Evolutionary conservation across 2,113 vertebrate genomes (phyloP), one percentile per base, ranked within the genome.

Genomic region (Notothenia coriiceps): DNA sequence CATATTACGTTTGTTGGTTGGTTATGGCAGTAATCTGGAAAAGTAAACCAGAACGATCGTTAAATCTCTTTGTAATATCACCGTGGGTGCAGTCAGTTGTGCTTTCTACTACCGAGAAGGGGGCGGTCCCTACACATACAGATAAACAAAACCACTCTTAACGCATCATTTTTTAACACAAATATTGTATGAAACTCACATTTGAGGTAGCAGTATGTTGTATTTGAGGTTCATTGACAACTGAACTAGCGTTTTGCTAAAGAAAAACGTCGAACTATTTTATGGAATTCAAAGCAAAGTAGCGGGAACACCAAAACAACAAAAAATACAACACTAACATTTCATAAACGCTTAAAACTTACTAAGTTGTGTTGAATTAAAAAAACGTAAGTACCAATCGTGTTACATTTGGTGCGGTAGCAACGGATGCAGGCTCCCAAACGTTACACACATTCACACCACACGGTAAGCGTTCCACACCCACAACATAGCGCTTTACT

Each of bases 41-140:
- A 73, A 0, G 2, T 2, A 59, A 61, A 64, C 70, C 4, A 66
- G 35, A 12, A 56, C 70, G 18, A 9, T 51, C 5, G 14, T 57
- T 22, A 4, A 69, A 17, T 8, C 61, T 15, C 14, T 43, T 44
- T 9, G 63, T 55, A 1, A 44, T 13, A 29, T 50, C 60, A 52
- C 22, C 25, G 62, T 43, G 66, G 63, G 62, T 35, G 83, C 86
- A 82, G 78, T 80, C 73, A 68, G 64, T 55, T 60, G 70, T 4
- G 77, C 47, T 52, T 66, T 79, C 57, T 67, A 69, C 71, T 71
- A 54, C 12, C 13, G 61, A 70, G 56, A 86, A 81, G 91, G 90
- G 94, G 93, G 92, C 89, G 93, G 93, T 85, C 85, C 91, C 92
- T 79, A 6, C 69, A 62, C 61, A 43, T 3, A 74, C 20, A 73